Conservation (phyloP, 2,888 invertebrate species). For the Chrysina gloriosa region DNA sequence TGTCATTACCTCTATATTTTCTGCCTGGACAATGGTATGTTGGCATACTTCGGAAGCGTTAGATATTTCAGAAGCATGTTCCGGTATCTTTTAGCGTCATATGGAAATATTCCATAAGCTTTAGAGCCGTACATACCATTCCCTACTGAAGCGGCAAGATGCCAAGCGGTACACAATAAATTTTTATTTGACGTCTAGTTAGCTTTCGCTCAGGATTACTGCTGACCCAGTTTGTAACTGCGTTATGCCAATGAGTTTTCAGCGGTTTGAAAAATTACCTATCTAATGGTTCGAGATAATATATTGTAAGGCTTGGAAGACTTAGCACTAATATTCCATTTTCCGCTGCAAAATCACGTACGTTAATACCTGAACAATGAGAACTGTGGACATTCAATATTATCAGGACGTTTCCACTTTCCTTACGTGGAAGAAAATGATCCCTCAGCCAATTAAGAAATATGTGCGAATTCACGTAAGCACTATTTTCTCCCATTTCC, state of each 20-base stretch:
- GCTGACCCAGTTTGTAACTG: neutral
- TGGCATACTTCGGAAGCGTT: neutral
- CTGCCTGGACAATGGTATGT: neutral
- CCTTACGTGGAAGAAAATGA: conserved; percentile 54
- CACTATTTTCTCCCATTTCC: conserved; percentile 52
- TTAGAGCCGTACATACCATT: neutral
- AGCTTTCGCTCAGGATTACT: neutral
- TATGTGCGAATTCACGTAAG: conserved; percentile 48
- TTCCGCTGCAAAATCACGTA: conserved; percentile 1
- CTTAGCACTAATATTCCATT: neutral
- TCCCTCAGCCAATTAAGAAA: conserved; percentile 50
- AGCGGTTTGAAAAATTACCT: conserved; percentile 53
- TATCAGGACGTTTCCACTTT: conserved; percentile 51
- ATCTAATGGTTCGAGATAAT: conserved; percentile 55
- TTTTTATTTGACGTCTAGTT: conserved; percentile 3
- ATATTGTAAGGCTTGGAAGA: conserved; percentile 51
- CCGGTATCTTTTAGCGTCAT: conserved; percentile 1
- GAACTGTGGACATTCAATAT: conserved; percentile 55
- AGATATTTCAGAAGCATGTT: conserved; percentile 5
- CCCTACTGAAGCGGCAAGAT: conserved; percentile 10
- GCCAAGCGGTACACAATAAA: conserved; percentile 2
- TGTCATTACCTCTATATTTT: neutral
- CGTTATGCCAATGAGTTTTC: conserved; percentile 45
- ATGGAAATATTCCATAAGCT: conserved; percentile 10
- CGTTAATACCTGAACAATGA: no score